Base-by-base conservation (phyloP, 1,140 invertebrate genomes). In the Drosophila repleta region DNA sequence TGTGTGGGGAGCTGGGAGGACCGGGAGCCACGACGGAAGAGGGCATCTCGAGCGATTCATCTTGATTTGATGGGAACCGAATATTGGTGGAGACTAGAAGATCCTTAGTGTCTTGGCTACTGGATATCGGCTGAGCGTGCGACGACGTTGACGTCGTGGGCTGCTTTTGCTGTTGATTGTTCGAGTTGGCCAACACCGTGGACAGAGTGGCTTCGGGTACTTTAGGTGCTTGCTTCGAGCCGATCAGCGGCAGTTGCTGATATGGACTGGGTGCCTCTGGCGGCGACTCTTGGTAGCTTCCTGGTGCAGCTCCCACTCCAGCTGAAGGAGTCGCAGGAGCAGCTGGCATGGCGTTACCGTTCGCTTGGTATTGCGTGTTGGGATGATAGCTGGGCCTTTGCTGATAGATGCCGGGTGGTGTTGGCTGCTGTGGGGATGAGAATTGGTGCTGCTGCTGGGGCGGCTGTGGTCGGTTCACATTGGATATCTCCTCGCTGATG, bases 1-100 rank as follows among this genome's bases (percentile, higher is more conserved):
- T 78, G 46, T 82, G 81, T 2, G 74, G 72, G 0, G 73, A 74
- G 0, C 60, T 63, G 0, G 83, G 81, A 1, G 87, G 74, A 4
- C 72, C 75, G 3, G 73, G 49, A 17, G 66, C 56, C 0, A 74
- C 49, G 11, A 72, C 45, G 2, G 76, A 51, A 1, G 82, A 67
- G 2, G 74, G 10, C 1, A 79, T 45, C 26, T 81, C 79, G 5
- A 74, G 29, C 0, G 74, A 74, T 24, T 91, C 87, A 5, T 88
- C 90, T 5, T 77, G 78, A 37, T 85, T 81, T 0, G 73, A 78
- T 0, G 91, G 91, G 24, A 92, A 92, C 0, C 91, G 90, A 41
- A 92, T 90, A 48, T 91, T 91, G n/a, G 74, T 90, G 15, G 90
- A 83, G 0, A 91, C 84, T 6, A 90, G 43, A 3, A 91, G 57